phyloP scores from a whole-genome alignment of 64 coral and sea anemone genomes.

The Montipora capricornis region DNA sequence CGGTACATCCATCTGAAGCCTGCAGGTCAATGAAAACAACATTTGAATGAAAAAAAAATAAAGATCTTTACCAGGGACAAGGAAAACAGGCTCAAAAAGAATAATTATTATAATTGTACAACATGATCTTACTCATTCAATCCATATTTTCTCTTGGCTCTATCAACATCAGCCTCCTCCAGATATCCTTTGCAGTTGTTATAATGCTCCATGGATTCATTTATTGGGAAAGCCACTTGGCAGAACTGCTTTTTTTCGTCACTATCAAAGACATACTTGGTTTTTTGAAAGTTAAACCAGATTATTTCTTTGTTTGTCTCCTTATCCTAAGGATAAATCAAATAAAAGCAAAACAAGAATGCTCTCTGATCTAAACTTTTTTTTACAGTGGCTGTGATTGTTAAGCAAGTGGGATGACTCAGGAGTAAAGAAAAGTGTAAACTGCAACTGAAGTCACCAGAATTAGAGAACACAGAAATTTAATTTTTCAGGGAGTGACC shows the following conservation, averaged over 20 bases:
- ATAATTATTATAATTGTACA: neutral
- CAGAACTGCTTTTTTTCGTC: constrained; percentile 97
- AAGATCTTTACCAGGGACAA: too few species aligned
- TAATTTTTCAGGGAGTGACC: too few species aligned
- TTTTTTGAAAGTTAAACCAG: constrained; percentile 99
- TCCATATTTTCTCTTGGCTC: constrained; percentile 83
- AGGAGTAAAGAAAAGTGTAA: too few species aligned
- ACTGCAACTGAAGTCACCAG: too few species aligned
- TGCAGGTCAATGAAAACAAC: constrained; percentile 7
- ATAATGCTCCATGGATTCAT: constrained; percentile 86
- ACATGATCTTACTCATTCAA: constrained; percentile 81
- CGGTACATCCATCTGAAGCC: constrained; percentile 95
- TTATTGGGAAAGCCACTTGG: constrained; percentile 87
- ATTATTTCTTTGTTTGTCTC: constrained; percentile 87
- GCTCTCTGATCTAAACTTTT: too few species aligned
- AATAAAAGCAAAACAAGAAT: neutral
- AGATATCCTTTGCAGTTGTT: constrained; percentile 89
- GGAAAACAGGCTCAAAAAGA: neutral
- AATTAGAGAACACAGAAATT: too few species aligned
- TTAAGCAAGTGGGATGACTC: too few species aligned
- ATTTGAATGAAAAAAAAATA: too few species aligned
- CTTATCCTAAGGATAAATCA: constrained; percentile 66
- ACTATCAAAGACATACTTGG: constrained; percentile 97
- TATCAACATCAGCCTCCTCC: constrained; percentile 79
- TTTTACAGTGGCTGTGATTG: too few species aligned